Conservation (phyloP, 1,140 invertebrate genomes). For the Episyrphus balteatus region DNA sequence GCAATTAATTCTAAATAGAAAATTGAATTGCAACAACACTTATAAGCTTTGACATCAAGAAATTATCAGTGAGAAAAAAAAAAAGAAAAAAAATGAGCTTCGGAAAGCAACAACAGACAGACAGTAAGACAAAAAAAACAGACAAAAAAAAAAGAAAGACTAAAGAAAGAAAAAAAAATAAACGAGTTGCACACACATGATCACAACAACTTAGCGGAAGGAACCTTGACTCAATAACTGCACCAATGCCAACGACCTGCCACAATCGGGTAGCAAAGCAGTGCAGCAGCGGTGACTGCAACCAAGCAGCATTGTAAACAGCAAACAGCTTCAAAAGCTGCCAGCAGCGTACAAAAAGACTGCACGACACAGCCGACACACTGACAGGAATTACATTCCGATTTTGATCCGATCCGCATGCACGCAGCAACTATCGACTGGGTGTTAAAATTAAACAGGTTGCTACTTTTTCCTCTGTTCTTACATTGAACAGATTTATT, state of each 20-base stretch:
- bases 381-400: background rate
- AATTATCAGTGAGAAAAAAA: background rate
- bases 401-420: no score
- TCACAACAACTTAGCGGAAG: constrained; percentile 20
- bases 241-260: constrained; percentile 37
- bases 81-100: background rate
- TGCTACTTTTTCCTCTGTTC: no score
- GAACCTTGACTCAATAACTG: constrained; percentile 35
- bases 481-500: no score
- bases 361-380: constrained; percentile 3
- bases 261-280: constrained; percentile 7
- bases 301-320: background rate
- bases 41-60: constrained; percentile 2
- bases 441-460: no score
- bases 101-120: background rate
- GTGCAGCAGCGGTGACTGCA: background rate
- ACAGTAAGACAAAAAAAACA: background rate
- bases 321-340: constrained; percentile 9
- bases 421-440: no score
- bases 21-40: background rate
- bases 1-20: background rate
- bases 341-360: constrained; percentile 1
- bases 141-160: background rate
- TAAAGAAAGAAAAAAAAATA: background rate
- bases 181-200: background rate